Conservation (phyloP, 2,113 vertebrate genomes). For the Gobio gobio region DNA sequence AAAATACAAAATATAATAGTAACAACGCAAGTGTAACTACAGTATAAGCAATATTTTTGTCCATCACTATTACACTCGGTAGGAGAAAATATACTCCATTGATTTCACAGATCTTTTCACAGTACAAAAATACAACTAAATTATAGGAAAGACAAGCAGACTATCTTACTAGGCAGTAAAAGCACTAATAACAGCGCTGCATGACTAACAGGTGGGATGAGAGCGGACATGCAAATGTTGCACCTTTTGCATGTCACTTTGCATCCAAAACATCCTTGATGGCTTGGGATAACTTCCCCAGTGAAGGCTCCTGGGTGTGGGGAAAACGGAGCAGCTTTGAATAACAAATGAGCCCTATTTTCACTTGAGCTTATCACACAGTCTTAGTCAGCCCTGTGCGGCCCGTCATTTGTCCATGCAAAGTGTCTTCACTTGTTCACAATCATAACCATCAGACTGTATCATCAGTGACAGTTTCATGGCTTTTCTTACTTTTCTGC, state of each 20-base stretch:
- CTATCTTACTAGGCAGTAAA: not conserved
- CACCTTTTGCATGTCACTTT: slow-evolving; percentile 77
- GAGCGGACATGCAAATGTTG: slow-evolving; percentile 72
- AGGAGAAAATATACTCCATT: not conserved
- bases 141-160: not conserved
- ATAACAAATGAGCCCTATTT: slow-evolving; percentile 74
- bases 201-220: slow-evolving; percentile 49
- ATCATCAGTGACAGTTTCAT: slow-evolving; percentile 22
- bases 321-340: slow-evolving; percentile 71
- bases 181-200: not conserved
- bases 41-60: not conserved
- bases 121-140: not conserved
- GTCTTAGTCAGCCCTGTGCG: slow-evolving; percentile 41
- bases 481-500: not conserved
- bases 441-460: slow-evolving; percentile 64
- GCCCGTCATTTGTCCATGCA: slow-evolving; percentile 68
- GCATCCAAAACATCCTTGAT: slow-evolving; percentile 72
- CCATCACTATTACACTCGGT: not conserved
- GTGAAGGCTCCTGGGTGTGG: slow-evolving; percentile 47
- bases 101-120: too few relatives aligned
- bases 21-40: not conserved
- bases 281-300: slow-evolving; percentile 47
- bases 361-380: slow-evolving; percentile 58
- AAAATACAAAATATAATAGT: too few relatives aligned
- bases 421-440: slow-evolving; percentile 62